phyloP scores from a whole-genome alignment of 2,797 vertebrate species.

The Todus mexicanus region DNA sequence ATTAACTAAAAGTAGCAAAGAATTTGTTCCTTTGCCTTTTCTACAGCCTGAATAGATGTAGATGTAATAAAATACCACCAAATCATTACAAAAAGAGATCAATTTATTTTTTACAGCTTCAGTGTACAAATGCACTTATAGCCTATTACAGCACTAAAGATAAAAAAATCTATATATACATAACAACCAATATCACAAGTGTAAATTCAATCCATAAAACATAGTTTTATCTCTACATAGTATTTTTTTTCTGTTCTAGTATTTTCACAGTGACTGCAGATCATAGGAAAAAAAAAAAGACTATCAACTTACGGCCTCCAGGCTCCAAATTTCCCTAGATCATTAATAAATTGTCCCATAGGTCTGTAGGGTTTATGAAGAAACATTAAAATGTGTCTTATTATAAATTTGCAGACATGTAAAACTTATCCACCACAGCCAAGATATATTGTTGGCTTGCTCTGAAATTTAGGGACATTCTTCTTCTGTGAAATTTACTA shows the following conservation, averaged over 20 bases:
- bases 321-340: neutral
- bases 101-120: constrained; percentile 29
- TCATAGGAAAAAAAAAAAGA: neutral
- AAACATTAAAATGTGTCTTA: neutral
- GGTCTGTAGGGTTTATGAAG: neutral
- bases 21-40: constrained; percentile 8
- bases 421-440: neutral
- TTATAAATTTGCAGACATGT: neutral
- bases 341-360: neutral
- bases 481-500: neutral
- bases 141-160: constrained; percentile 5
- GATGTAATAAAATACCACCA: constrained; percentile 24
- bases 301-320: neutral
- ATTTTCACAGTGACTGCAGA: neutral
- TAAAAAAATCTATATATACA: neutral
- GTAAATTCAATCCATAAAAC: constrained; percentile 31
- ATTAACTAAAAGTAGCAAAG: neutral
- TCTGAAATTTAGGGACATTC: neutral
- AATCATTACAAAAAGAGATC: neutral
- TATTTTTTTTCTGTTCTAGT: constrained; percentile 18
- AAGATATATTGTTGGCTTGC: neutral
- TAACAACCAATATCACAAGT: constrained; percentile 8
- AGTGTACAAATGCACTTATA: constrained; percentile 13
- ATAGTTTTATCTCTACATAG: neutral
- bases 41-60: neutral